Evolutionary conservation across 2,113 vertebrate genomes (phyloP).

Genomic region (Ardeotis arabs): DNA sequence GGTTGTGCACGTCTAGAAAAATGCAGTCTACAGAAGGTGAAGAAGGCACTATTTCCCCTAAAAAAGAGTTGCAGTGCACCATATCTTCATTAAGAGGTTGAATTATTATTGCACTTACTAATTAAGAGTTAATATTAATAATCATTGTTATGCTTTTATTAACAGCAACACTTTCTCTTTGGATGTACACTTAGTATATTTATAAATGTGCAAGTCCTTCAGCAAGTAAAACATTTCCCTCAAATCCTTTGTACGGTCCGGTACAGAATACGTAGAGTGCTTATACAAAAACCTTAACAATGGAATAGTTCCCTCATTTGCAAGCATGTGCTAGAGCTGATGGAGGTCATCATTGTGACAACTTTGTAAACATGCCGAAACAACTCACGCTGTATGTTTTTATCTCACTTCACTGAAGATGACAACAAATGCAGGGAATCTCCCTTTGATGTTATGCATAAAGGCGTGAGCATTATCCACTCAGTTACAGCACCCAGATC

Average conservation of each 20-base stretch:
- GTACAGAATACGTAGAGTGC: neutral
- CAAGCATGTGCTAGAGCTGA: neutral
- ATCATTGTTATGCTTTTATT: neutral
- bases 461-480: neutral
- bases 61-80: neutral
- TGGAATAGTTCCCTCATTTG: neutral
- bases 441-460: conserved; percentile 43
- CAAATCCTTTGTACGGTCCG: neutral
- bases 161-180: neutral
- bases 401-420: neutral
- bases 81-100: neutral
- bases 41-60: neutral
- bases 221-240: neutral
- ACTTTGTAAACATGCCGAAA: neutral
- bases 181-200: neutral
- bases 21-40: neutral
- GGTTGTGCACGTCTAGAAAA: neutral
- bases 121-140: neutral
- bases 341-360: neutral
- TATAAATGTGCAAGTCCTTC: neutral
- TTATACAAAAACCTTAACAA: neutral
- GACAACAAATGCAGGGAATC: neutral
- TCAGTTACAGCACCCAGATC: neutral
- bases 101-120: neutral
- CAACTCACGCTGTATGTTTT: neutral